These are phyloP conservation scores for Burhinus oedicnemus DNA, from an alignment of 2,113 vertebrate genomes.

Conservation along the genomic window DNA sequence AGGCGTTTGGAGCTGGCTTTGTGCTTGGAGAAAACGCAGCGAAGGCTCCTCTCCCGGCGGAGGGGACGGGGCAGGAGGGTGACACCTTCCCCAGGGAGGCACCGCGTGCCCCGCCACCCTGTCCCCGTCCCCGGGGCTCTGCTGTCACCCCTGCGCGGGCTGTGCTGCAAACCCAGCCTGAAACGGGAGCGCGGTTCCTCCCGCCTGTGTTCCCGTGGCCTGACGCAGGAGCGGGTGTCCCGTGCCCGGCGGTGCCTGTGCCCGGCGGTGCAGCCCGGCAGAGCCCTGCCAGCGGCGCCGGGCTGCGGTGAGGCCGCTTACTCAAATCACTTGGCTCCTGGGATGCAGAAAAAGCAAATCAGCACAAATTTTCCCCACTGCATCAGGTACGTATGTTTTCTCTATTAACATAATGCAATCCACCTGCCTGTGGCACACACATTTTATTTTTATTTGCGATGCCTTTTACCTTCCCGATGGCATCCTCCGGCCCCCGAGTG, in stretches of 20 bases:
- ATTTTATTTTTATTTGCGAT: not conserved
- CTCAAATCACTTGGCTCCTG: not conserved
- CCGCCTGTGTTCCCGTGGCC: too few species aligned
- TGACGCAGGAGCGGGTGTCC: not conserved
- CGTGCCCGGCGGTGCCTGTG: not conserved
- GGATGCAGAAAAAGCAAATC: not conserved
- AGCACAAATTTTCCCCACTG: rapidly evolving
- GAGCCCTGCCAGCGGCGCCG: not conserved
- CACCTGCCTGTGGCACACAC: not conserved
- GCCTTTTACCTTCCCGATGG: rapidly evolving
- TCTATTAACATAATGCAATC: rapidly evolving
- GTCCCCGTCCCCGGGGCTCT: rapidly evolving
- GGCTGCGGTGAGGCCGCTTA: not conserved
- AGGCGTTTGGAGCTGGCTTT: not conserved
- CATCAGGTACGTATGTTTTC: not conserved
- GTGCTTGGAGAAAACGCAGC: not conserved
- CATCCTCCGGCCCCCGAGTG: rapidly evolving
- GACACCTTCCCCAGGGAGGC: too few species aligned
- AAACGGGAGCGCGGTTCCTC: rapidly evolving
- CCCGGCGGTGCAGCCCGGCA: not conserved
- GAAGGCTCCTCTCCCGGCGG: not conserved
- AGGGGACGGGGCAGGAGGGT: not conserved
- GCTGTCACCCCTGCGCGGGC: too few species aligned
- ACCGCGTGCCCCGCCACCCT: rapidly evolving
- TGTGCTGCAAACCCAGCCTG: rapidly evolving